phyloP scores from a whole-genome alignment of 2,797 vertebrate genomes.

The Coreius guichenoti region DNA sequence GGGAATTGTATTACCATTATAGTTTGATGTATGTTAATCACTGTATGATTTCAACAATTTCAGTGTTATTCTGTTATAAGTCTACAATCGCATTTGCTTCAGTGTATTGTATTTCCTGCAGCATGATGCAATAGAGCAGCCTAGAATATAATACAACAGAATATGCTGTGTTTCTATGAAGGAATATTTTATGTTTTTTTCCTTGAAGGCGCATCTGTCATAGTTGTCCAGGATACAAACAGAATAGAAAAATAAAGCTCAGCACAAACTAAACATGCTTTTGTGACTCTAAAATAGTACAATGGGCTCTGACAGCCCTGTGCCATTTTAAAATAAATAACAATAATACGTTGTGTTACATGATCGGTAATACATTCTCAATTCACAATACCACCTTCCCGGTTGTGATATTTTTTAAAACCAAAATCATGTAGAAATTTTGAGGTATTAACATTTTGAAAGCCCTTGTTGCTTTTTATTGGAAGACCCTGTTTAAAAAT shows the following conservation, averaged over 20 bases:
- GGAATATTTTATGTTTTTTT: conserved; percentile 35
- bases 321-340: conserved; percentile 34
- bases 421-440: not conserved
- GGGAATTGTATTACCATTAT: conserved; percentile 3
- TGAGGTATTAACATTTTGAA: not conserved
- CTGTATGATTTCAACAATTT: conserved; percentile 1
- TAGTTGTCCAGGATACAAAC: conserved; percentile 33
- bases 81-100: conserved; percentile 27
- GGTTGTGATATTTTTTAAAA: not conserved
- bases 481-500: conserved; percentile 5
- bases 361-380: conserved; percentile 4
- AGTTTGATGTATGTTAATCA: conserved; percentile 36
- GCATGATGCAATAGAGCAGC: conserved; percentile 34
- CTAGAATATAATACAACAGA: not conserved
- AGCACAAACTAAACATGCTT: conserved; percentile 20
- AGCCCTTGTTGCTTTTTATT: conserved; percentile 2
- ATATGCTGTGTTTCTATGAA: not conserved
- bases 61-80: conserved; percentile 10
- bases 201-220: conserved; percentile 40
- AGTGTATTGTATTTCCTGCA: conserved; percentile 31
- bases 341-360: not conserved
- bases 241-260: not conserved
- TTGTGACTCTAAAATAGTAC: conserved; percentile 7
- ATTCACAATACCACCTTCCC: not conserved
- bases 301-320: conserved; percentile 18